phyloP scores from a whole-genome alignment of 2,888 invertebrate species.

The Microctonus brassicae region DNA sequence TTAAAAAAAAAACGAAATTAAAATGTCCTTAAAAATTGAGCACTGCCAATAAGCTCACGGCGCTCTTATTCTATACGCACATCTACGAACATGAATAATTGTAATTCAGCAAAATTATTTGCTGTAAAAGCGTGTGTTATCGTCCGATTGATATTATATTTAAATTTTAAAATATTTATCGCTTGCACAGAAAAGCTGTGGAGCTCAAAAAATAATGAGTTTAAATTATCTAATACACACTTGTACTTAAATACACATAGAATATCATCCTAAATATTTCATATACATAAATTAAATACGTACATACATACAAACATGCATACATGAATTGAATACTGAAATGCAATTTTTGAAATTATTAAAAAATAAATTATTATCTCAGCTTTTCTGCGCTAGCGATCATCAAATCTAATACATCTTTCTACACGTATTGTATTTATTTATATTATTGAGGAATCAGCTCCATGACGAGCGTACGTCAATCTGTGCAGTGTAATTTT shows the following conservation, averaged over 20 bases:
- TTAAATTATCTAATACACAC: constrained; percentile 41
- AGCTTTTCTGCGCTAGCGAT: constrained; percentile 18
- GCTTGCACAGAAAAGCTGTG: constrained; percentile 34
- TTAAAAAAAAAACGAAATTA: constrained; percentile 17
- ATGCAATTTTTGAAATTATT: constrained; percentile 20
- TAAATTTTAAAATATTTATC: constrained; percentile 4
- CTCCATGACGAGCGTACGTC: constrained; percentile 54
- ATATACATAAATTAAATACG: constrained; percentile 38
- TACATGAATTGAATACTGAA: no score
- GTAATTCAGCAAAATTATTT: background rate
- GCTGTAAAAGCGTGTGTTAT: constrained; percentile 28
- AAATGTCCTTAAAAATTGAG: constrained; percentile 25
- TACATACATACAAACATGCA: no score
- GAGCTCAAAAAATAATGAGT: background rate
- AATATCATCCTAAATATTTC: background rate
- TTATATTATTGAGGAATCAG: constrained; percentile 56
- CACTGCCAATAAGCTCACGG: constrained; percentile 28
- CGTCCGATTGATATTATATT: constrained; percentile 36
- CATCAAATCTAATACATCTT: constrained; percentile 42
- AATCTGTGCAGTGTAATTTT: constrained; percentile 55
- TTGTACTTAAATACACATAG: constrained; percentile 30
- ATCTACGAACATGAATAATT: constrained; percentile 14
- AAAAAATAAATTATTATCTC: constrained; percentile 35
- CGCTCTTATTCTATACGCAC: constrained; percentile 19
- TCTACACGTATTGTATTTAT: constrained; percentile 62